phyloP scores from a whole-genome alignment of 2,113 vertebrate species.

The Rhizomys pruinosus region DNA sequence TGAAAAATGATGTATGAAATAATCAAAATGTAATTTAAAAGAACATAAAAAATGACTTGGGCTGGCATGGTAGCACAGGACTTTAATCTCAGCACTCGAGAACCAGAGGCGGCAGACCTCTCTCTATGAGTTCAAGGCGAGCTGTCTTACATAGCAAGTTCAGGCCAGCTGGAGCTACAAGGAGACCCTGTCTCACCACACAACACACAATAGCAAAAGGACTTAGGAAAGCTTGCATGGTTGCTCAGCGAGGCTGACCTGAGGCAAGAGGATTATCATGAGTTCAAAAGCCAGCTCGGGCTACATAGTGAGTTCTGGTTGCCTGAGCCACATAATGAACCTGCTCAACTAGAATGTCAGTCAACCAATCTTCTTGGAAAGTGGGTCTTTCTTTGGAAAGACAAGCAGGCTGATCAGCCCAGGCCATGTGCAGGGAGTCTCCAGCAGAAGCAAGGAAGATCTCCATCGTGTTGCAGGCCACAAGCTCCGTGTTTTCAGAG shows the following conservation, averaged over 20 bases:
- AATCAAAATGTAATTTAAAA: no score
- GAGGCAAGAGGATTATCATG: background rate
- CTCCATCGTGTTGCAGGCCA: fast-evolving
- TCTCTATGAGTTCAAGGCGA: no score
- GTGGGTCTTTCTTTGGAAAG: background rate
- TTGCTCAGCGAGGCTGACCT: background rate
- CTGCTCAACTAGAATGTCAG: background rate
- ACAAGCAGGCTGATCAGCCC: background rate
- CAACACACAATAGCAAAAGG: no score
- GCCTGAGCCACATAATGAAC: background rate
- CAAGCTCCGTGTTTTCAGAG: background rate
- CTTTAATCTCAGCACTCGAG: no score
- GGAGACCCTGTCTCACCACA: no score
- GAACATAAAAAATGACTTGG: no score
- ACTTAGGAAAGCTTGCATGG: background rate
- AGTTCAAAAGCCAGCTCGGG: background rate
- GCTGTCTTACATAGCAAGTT: no score
- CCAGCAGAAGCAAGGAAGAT: background rate
- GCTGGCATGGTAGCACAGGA: no score
- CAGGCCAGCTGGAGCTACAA: no score
- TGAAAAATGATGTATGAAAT: no score
- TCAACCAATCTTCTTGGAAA: background rate
- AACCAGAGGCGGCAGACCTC: no score
- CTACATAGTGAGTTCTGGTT: background rate
- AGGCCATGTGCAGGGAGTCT: background rate